Percentiles rank a stretch among this genome's conserved stretches.
Evolutionary conservation across 2,888 invertebrate genomes (phyloP).

Genomic region (Neoscelio sp.): DNA sequence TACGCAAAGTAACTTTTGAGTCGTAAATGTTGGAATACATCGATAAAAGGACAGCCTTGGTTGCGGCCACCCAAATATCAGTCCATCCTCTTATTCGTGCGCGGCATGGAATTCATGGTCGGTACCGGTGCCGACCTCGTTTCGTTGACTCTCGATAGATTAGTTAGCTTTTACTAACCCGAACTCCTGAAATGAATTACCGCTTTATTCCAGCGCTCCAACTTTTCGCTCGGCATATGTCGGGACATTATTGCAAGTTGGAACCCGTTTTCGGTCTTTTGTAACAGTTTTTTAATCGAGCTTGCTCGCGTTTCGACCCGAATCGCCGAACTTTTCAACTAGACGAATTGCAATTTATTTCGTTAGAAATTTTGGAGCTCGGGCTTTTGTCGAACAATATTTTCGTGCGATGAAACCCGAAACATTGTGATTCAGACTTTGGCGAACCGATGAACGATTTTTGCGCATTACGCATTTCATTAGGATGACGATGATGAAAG

Average conservation of each 20-base stretch:
- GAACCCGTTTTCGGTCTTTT: constrained; percentile 26
- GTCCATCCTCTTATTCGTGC: constrained; percentile 51
- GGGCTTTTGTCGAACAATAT: no score
- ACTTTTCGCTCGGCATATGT: constrained; percentile 37
- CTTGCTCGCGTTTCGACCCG: constrained; percentile 4
- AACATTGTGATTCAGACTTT: no score
- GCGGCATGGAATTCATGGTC: constrained; percentile 20
- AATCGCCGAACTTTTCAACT: constrained; percentile 24
- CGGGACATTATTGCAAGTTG: constrained; percentile 42
- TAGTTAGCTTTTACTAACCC: constrained; percentile 59
- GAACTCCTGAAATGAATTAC: constrained; percentile 53
- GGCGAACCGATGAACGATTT: constrained; percentile 4
- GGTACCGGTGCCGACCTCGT: constrained; percentile 65
- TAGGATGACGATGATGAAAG: no score
- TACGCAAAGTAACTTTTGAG: constrained; percentile 77
- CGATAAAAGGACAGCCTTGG: constrained; percentile 72
- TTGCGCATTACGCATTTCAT: background rate
- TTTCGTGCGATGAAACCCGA: background rate
- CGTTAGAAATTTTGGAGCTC: no score
- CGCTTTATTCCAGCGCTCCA: constrained; percentile 44
- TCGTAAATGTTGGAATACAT: constrained; percentile 81
- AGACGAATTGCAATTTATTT: constrained; percentile 3
- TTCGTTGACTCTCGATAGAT: constrained; percentile 66
- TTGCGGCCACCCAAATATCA: constrained; percentile 74
- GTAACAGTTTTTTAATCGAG: constrained; percentile 40